Evolutionary conservation across 2,888 invertebrate species (phyloP), one percentile per base, ranked within the genome.

Genomic region (Digitonthophagus gazella): DNA sequence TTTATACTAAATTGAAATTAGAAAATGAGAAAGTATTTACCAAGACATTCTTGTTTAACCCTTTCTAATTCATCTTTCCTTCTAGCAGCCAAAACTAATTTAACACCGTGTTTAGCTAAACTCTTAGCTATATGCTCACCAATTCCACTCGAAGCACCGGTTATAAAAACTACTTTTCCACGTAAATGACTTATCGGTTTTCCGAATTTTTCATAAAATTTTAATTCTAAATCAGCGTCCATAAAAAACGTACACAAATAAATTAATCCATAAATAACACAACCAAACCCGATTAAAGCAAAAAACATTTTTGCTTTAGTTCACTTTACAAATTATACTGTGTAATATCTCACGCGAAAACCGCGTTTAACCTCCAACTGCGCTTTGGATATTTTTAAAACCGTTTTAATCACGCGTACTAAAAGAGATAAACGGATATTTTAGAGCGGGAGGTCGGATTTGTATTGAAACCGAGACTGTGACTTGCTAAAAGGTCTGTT

Each of bases 81-180:
- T 65, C 93, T 84, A 0, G 93, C 91, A 5, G 91, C 87, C 2
- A 93, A 76, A 3, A 90, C 86, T 57, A 93, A 78, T 78, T 88
- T 89, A 1, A 89, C 90, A 3, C 90, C 90, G 76, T 85, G 83
- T 75, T 85, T 86, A 0, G 93, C 90, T 65, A 93, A 81, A 15
- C 86, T 86, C 72, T 91, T 85, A 0, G 93, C 92, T 63, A 92
- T 82, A 72, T 86, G 81, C 81, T 92, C 91, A 1, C 94, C 94
- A 71, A 95, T 93, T 11, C 94, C 94, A 83, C 92, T 91, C 0
- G 93, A 93, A 0, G 93, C 92, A 57, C 94, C 94, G 0, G 92
- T 93, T 74, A 95, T 89, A 90, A 94, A 95, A 1, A 93, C 88
- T 2, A 93, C 92, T 81, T 93, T 89, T 0, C 89, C 77, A 58